Evolutionary conservation across 2,113 vertebrate species (phyloP).

Genomic region (Burhinus oedicnemus): DNA sequence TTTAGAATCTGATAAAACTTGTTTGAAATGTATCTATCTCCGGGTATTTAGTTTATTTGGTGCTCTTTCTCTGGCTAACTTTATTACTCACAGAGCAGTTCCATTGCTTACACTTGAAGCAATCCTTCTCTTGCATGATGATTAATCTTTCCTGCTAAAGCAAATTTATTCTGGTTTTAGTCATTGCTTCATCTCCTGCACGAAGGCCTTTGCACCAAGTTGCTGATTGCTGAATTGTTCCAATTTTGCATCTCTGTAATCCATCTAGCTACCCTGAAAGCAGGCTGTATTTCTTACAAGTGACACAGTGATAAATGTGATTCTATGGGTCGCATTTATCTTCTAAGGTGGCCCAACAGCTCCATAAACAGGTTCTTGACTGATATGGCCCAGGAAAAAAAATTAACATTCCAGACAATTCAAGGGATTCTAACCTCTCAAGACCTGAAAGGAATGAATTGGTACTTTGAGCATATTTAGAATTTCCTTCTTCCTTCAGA

Average conservation of each 20-base stretch:
- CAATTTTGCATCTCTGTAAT: neutral
- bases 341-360: neutral
- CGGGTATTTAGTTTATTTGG: neutral
- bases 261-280: neutral
- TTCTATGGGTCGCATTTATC: slow-evolving; percentile 8
- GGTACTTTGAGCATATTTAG: neutral
- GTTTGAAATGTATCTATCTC: neutral
- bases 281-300: neutral
- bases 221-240: slow-evolving; percentile 3
- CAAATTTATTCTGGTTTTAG: slow-evolving; percentile 8
- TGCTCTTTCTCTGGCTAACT: neutral
- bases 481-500: neutral
- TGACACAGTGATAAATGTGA: neutral
- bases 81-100: neutral
- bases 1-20: neutral
- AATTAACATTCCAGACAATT: neutral
- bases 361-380: neutral
- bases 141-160: slow-evolving; percentile 18
- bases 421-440: slow-evolving; percentile 1
- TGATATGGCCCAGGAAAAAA: neutral
- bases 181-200: slow-evolving; percentile 8
- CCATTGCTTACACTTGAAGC: neutral
- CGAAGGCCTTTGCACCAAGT: neutral
- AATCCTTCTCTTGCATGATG: neutral
- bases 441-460: neutral